Base-by-base conservation (phyloP, 2,797 vertebrate genomes). In the Eremophila alpestris region DNA sequence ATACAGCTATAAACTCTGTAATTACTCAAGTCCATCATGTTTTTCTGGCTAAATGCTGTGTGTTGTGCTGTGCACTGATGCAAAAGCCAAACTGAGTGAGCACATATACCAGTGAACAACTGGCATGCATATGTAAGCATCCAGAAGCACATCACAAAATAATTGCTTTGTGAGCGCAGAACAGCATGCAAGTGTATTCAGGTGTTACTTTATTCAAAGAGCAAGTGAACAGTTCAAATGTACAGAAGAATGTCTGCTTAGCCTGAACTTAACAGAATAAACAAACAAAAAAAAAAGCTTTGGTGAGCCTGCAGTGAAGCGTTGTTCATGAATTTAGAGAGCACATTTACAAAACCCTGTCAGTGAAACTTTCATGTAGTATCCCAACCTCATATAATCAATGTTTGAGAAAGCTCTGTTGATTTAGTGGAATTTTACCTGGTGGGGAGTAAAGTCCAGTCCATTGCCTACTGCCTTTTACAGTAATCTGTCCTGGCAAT, bases 171-270 rank as follows among this genome's bases (percentile, higher is more conserved):
- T 71, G 79, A 43, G 60, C 75, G 40, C 65, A 92, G 48, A 65
- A n/a, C 38, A 83, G 75, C 78, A 74, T 16, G 46, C 26, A 79
- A 77, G 68, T 52, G 40, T 87, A 71, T 83, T 92, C 82, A 83
- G 54, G 71, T 91, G 79, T 77, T 90, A 90, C 68, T 77, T 82
- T 77, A 94, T 51, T 86, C 69, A 91, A 71, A 95, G 58, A 80
- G 64, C 27, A 74, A 89, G n/a, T 23, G 29, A 76, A 91, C 75
- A 81, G 1, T 83, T 83, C 60, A 70, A 27, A 89, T 51, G 81
- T 60, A 84, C 4, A 40, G 69, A 91, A 85, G 71, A 87, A 85
- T n/a, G 41, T 13, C 14, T 29, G 23, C 41, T 71, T 71, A 82
- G 71, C 19, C 29, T 54, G 29, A 95, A 60, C 40, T 82, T 77